Evolutionary conservation across 2,888 invertebrate genomes (phyloP).

Genomic region (Catotricha subobsoleta): DNA sequence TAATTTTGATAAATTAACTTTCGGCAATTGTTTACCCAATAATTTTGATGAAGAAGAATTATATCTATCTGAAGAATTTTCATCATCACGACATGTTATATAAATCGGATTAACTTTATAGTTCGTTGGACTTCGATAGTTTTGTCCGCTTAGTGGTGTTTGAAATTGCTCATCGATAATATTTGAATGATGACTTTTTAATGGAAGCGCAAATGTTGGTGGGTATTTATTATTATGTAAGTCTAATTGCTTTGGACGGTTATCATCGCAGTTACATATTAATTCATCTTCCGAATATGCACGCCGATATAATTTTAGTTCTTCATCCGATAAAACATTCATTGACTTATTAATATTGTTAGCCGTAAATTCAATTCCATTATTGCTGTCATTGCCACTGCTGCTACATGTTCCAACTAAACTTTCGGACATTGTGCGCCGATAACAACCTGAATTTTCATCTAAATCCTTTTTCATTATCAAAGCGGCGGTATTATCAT

Average conservation of each 20-base stretch:
- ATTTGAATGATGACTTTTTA: too few relatives aligned
- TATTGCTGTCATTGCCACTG: neutral
- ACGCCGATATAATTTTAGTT: conserved; percentile 11
- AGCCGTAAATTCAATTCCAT: neutral
- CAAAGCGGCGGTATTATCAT: neutral
- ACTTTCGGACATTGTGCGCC: conserved; percentile 12
- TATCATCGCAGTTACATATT: conserved; percentile 6
- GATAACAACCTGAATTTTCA: conserved; percentile 7
- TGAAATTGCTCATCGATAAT: conserved; percentile 12
- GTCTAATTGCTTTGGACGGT: conserved; percentile 7
- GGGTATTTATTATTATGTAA: conserved; percentile 2
- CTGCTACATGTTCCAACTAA: conserved; percentile 6
- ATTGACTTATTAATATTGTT: neutral
- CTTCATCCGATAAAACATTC: conserved; percentile 5
- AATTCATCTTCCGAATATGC: conserved; percentile 12
- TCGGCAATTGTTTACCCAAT: conserved; percentile 21
- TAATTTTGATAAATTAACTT: conserved; percentile 26
- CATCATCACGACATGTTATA: conserved; percentile 7
- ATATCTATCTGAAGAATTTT: neutral
- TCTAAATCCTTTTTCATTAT: neutral
- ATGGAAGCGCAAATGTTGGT: conserved; percentile 3
- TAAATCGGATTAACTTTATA: conserved; percentile 7
- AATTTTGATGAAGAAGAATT: neutral
- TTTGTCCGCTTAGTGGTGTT: conserved; percentile 12
- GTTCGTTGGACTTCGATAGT: neutral